Percentiles rank a stretch among this genome's conserved stretches.
Conservation (phyloP, 1,140 invertebrate genomes). For the Sycophaga agraensis region DNA sequence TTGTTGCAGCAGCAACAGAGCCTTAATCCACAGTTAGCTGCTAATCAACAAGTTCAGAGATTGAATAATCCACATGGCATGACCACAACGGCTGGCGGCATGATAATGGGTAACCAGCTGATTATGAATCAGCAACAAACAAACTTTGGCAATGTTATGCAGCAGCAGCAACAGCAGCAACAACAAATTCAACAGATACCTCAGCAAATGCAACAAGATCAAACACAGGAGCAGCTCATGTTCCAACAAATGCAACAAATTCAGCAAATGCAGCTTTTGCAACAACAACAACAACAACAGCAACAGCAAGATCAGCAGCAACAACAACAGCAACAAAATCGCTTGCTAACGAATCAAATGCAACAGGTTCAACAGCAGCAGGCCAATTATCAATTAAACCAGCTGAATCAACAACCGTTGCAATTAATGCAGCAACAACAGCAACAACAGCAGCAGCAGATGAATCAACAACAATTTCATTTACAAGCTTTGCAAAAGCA, state of each 20-base stretch:
- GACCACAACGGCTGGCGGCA: slow-evolving; percentile 38
- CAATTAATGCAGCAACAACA: slow-evolving; percentile 45
- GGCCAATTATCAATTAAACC: slow-evolving; percentile 36
- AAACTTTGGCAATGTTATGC: slow-evolving; percentile 46
- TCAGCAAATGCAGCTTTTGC: slow-evolving; percentile 40
- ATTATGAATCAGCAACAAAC: slow-evolving; percentile 51
- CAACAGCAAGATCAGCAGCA: slow-evolving; percentile 41
- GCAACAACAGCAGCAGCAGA: slow-evolving; percentile 43
- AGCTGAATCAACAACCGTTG: slow-evolving; percentile 43
- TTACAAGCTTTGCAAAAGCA: slow-evolving; percentile 41
- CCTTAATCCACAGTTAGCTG: slow-evolving; percentile 6
- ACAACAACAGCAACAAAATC: slow-evolving; percentile 38
- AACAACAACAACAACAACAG: slow-evolving; percentile 46
- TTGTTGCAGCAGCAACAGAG: slow-evolving; percentile 16
- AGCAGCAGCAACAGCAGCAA: slow-evolving; percentile 46
- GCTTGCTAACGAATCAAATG: slow-evolving; percentile 44
- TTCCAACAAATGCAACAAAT: slow-evolving; percentile 44
- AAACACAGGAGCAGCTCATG: slow-evolving; percentile 44
- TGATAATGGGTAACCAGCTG: slow-evolving; percentile 53
- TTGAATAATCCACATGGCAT: slow-evolving; percentile 46
- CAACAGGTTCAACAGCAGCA: slow-evolving; percentile 40
- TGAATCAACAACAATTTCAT: slow-evolving; percentile 42
- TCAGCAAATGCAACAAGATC: slow-evolving; percentile 40
- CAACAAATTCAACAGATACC: slow-evolving; percentile 44
- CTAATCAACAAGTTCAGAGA: slow-evolving; percentile 21